phyloP scores from a whole-genome alignment of 2,888 invertebrate genomes.

The Ophion obscuratus region DNA sequence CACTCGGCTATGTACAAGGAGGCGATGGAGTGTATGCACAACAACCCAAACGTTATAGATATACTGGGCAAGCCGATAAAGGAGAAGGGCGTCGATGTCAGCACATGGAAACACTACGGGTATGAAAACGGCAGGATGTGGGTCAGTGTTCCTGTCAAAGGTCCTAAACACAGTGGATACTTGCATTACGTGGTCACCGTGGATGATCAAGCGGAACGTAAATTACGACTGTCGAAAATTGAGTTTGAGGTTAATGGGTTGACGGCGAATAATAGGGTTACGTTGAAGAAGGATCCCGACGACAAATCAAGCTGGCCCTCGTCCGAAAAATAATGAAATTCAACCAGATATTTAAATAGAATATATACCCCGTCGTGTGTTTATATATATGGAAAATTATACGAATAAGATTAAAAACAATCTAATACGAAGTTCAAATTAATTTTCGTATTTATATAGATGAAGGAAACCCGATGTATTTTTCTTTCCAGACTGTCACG shows the following conservation, averaged over 20 bases:
- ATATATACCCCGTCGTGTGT: not conserved
- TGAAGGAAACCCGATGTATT: not conserved
- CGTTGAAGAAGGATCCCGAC: slow-evolving; percentile 66
- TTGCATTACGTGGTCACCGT: slow-evolving; percentile 69
- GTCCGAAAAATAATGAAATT: not conserved
- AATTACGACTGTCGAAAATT: slow-evolving; percentile 68
- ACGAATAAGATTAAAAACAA: not conserved
- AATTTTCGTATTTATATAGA: not conserved
- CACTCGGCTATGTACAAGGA: slow-evolving; percentile 87
- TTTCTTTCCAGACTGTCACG: not conserved
- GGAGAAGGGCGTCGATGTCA: slow-evolving; percentile 87
- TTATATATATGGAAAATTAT: not conserved
- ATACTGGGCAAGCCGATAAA: slow-evolving; percentile 91
- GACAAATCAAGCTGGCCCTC: not conserved
- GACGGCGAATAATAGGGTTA: slow-evolving; percentile 63
- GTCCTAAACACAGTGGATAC: slow-evolving; percentile 88
- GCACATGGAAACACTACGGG: slow-evolving; percentile 80
- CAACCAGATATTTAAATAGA: not conserved
- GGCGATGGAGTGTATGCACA: slow-evolving; percentile 86
- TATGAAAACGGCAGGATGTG: slow-evolving; percentile 86
- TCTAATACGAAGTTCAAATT: not conserved
- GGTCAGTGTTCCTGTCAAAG: slow-evolving; percentile 88
- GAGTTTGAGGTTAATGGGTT: slow-evolving; percentile 71
- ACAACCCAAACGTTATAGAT: slow-evolving; percentile 87
- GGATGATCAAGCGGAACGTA: slow-evolving; percentile 28